phyloP scores from a whole-genome alignment of 2,888 invertebrate genomes.

The Drosophila imparisetae region DNA sequence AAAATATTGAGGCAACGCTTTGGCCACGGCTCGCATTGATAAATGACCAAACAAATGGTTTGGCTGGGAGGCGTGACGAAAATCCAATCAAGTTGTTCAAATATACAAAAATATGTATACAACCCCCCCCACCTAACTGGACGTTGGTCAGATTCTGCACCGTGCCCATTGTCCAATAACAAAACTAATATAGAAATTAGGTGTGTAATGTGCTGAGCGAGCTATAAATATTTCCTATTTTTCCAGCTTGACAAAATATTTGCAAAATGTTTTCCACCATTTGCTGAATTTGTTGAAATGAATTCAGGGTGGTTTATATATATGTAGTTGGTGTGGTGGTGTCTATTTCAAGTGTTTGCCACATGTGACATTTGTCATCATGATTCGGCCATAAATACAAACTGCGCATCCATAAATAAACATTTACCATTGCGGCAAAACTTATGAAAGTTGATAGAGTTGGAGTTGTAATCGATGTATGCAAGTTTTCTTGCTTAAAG shows the following conservation, averaged over 20 bases:
- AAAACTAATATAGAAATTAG: conserved; percentile 80
- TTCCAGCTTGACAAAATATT: conserved; percentile 65
- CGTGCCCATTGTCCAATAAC: conserved; percentile 44
- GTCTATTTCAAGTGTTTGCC: conserved; percentile 73
- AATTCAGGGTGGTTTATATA: conserved; percentile 42
- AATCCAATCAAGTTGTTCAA: conserved; percentile 78
- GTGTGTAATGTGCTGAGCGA: conserved; percentile 80
- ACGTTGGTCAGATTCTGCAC: conserved; percentile 21
- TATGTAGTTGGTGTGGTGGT: conserved; percentile 19
- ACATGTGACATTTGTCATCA: conserved; percentile 79
- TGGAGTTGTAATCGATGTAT: neutral
- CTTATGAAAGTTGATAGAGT: conserved; percentile 35
- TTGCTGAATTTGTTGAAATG: conserved; percentile 5
- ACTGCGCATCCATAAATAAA: conserved; percentile 74
- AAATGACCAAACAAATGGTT: conserved; percentile 57
- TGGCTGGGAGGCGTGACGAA: conserved; percentile 75
- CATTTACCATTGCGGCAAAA: conserved; percentile 49
- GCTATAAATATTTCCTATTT: conserved; percentile 71
- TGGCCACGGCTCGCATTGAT: conserved; percentile 43
- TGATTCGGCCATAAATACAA: conserved; percentile 79
- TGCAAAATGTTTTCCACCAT: conserved; percentile 57
- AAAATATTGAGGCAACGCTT: conserved; percentile 47
- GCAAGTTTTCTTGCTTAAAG: neutral
- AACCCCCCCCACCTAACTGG: conserved; percentile 18
- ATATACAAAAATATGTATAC: conserved; percentile 59